Base-by-base conservation (phyloP, 2,113 vertebrate genomes). In the Rhadina sibilatrix region DNA sequence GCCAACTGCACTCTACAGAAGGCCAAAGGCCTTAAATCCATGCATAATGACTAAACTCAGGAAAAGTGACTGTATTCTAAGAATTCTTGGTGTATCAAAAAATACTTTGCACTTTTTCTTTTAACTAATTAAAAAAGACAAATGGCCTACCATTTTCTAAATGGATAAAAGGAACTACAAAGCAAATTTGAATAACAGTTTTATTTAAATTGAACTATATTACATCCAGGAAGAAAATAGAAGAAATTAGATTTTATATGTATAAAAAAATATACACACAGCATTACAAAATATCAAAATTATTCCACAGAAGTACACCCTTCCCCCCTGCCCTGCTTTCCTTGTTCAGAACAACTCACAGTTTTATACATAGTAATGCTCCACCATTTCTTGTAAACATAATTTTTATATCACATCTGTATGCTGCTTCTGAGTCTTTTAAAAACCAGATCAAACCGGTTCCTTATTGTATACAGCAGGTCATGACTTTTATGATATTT, bases 271-370 rank as follows among this genome's bases (percentile, higher is more conserved):
- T 1, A 64, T 22, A 71, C 4, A 77, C 0, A 25, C 0, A 66
- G 9, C 4, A 5, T 11, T 54, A 21, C 1, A 76, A 75, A 69
- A 56, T 23, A 74, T 4, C 28, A 74, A 65, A 77, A 65, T 38
- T 21, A 46, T 13, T 40, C 3, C 53, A 71, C 7, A 46, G 14
- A 75, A 64, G 3, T 24, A 47, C 25, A 70, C 42, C 7, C 1
- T 14, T 27, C 5, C 11, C 20, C 9, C 12, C 24, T 1, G 3
- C 15, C 1, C 11, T 0, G 0, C 24, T 6, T 60, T 47, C 15
- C 13, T 60, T 66, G 42, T 49, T 61, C 42, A 86, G 38, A 89
- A 57, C 8, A 89, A 28, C 20, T 33, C 63, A 13, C 21, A 60
- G 10, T 23, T 84, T 28, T 40, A 30, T 16, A 81, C 12, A 23